These are phyloP conservation scores for Pseudococcus jackbeardsleyi DNA, from an alignment of 2,888 invertebrate genomes.

Conservation along the genomic window DNA sequence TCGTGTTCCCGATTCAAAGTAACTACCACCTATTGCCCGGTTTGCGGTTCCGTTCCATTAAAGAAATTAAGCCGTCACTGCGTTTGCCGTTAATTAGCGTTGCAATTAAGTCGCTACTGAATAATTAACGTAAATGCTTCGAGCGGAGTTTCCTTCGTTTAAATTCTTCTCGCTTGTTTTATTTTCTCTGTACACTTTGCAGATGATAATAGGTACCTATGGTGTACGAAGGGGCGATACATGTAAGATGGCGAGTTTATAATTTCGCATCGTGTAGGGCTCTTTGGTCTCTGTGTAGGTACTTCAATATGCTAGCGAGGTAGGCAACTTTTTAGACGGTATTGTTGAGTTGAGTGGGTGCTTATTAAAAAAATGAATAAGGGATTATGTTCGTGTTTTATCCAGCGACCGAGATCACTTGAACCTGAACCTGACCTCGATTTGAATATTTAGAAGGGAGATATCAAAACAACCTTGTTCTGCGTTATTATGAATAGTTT, in stretches of 20 bases:
- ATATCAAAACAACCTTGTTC: too few species aligned
- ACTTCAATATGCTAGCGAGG: too few species aligned
- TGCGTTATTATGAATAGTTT: too few species aligned
- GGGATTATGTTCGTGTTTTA: too few species aligned
- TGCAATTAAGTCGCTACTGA: constrained; percentile 42
- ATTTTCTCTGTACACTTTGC: background rate
- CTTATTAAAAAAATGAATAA: too few species aligned
- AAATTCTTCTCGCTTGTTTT: constrained; percentile 23
- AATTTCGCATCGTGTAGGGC: background rate
- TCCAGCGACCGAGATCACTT: too few species aligned
- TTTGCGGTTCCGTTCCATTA: constrained; percentile 42
- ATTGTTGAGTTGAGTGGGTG: too few species aligned
- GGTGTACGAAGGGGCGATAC: background rate
- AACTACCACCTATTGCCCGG: constrained; percentile 20
- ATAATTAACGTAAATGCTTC: constrained; percentile 25
- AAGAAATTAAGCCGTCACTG: constrained; percentile 46
- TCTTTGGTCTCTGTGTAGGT: too few species aligned
- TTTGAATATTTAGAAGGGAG: too few species aligned
- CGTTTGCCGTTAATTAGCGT: constrained; percentile 38
- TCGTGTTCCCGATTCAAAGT: constrained; percentile 26
- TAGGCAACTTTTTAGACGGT: too few species aligned
- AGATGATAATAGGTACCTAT: constrained; percentile 1
- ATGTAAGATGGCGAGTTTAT: background rate
- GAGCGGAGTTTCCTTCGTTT: constrained; percentile 5
- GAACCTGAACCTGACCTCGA: too few species aligned